phyloP scores from a whole-genome alignment of 1,140 invertebrate genomes.

The Babylonia areolata region DNA sequence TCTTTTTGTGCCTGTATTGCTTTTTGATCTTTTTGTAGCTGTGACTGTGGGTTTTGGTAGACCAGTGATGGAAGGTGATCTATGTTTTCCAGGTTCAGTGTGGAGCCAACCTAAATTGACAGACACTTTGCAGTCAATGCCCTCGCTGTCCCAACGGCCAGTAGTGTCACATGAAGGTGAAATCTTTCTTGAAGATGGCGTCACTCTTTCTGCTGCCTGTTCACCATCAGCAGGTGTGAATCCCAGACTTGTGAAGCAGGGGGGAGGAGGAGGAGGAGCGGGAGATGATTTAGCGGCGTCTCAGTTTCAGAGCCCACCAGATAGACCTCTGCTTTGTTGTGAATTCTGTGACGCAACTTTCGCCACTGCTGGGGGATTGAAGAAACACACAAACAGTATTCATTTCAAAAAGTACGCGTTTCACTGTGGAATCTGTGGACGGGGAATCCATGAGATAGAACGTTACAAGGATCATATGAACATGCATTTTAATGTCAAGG shows the following conservation, averaged over 20 bases:
- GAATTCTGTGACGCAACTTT: constrained; percentile 3
- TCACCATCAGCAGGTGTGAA: neutral
- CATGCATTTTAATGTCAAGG: constrained; percentile 29
- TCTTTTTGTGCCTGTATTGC: neutral
- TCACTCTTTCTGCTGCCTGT: neutral
- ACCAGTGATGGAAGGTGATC: neutral
- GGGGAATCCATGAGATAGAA: neutral
- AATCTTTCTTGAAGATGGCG: neutral
- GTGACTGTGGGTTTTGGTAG: neutral
- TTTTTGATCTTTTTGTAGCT: neutral
- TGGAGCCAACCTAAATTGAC: neutral
- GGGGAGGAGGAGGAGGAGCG: neutral
- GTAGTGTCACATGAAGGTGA: neutral
- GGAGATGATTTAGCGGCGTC: neutral
- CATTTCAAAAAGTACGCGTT: constrained; percentile 8
- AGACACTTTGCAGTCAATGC: neutral
- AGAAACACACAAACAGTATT: constrained; percentile 13
- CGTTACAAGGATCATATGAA: constrained; percentile 31
- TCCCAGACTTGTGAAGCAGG: neutral
- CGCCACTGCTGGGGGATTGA: neutral
- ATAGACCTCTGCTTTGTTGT: neutral
- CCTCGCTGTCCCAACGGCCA: neutral
- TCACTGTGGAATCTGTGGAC: constrained; percentile 15
- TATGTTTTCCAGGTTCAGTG: constrained; percentile 18
- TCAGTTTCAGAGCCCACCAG: neutral